Evolutionary conservation across 2,113 vertebrate species (phyloP), one percentile per base, ranked within the genome.

Genomic region (Seriola quinqueradiata): DNA sequence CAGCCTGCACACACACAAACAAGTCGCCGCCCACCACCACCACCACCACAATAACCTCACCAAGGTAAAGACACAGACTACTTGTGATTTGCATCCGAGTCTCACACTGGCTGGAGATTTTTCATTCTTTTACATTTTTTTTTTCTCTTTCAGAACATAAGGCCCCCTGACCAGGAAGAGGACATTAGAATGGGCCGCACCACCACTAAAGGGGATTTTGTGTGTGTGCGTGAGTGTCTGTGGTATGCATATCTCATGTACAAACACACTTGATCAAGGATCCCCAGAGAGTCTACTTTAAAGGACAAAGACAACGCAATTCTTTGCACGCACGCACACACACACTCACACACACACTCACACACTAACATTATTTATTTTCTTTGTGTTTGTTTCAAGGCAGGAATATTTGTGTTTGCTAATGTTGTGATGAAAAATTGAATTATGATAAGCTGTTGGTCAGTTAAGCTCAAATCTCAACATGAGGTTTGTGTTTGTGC

Each of bases 341-440:
- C 89, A 91, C 90, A 89, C 50, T 88, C 52, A 48, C 61, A 40
- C 79, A 87, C 46, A 38, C 90, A 38, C 90, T 91, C 91, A 89
- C 50, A 90, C 52, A 58, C 61, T 52, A 82, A 87, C 42, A 48
- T 87, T 91, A 93, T 94, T 93, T 93, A 92, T 92, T 92, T 91
- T 79, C 52, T 84, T 64, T 85, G 55, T 83, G 70, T 80, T 89
- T 60, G 63, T 90, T 69, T 72, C 42, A 77, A 87, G 88, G 86
- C 61, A 72, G 63, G 58, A 70, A 38, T 75, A 74, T 82, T 54
- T 81, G 42, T 65, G 63, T 77, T 75, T 69, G 72, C 61, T 67
- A 66, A 64, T 79, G 21, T 32, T 74, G 12, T 73, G 54, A 61
- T 28, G 3, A 71, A 54, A 57, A 60, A 5, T 11, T 25, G 10